Base-by-base conservation (phyloP, 2,888 invertebrate species). In the Zootermopsis nevadensis region DNA sequence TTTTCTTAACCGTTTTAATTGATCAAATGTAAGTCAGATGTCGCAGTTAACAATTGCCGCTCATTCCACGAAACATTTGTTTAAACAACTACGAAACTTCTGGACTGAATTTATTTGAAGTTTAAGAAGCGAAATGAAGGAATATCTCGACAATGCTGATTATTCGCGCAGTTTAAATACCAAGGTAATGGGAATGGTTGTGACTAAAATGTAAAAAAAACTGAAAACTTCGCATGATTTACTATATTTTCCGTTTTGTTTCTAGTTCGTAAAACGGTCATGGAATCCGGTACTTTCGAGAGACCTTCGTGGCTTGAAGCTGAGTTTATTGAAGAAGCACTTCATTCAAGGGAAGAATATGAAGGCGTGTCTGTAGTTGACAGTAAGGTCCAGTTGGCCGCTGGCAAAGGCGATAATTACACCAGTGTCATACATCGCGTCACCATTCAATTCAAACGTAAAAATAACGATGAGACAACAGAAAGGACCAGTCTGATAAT, bases 341-440 rank as follows among this genome's bases (percentile, higher is more conserved):
- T 84, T 15, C 53, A 53, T 48, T 66, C 77, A n/a, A 22, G 42
- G 19, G 72, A 80, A 19, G 53, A 31, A 31, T 81, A 27, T n/a
- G 67, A 30, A 15, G 19, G 6, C 1, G 69, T 24, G 0, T 12
- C 10, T 30, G 84, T 85, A 10, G 35, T 10, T 6, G 35, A 66
- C 7, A 33, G 66, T 60, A 33, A 67, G 0, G 74, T 83, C 22
- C 33, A 74, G 19, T 35, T n/a, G 0, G 83, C 83, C 1, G 60
- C 83, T 0, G 83, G 84, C 0, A 84, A 82, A 67, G 85, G 85
- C 0, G 85, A 85, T 35, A 85, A 85, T 55, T 85, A 84, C 77
- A 67, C 83, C 24, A 84, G 84, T 69, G 31, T 77, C 19, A 30
- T 85, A 1, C 80, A 80, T 24, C 48, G 82, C 6, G 82, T 82